Evolutionary conservation across 2,888 invertebrate species (phyloP), one percentile per base, ranked within the genome.

Genomic region (Stenurella melanura): DNA sequence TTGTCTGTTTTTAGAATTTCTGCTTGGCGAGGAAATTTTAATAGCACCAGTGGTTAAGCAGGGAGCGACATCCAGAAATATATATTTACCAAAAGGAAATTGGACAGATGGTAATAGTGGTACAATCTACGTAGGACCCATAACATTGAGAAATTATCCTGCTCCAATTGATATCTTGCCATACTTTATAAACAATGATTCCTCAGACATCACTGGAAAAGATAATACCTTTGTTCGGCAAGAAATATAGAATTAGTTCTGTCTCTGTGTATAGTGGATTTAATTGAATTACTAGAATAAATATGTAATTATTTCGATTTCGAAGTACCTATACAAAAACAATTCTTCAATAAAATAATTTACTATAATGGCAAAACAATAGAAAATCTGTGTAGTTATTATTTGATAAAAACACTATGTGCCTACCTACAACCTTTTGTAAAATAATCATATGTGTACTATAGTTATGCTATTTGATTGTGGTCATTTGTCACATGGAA

Each of bases 21-120:
- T 96, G 30, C 90, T 97, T 11, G 97, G 96, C 4, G 94, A 95
- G 81, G 90, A 91, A 68, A 92, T 96, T 57, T 89, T 97, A 73
- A 94, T 94, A 0, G 96, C 96, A 0, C 97, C 97, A 0, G 92
- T 97, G 0, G 84, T 96, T 11, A 89, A 90, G 54, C 90, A 94
- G 88, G 92, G 92, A 0, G 92, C 93, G 0, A 89, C 85, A 0
- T 86, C 89, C 0, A 92, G 96, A 6, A 92, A 95, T 87, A 91
- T 97, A 73, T 96, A 95, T 89, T 91, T 96, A 0, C 96, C 96
- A 0, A 88, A 83, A 3, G 97, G 96, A 1, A 89, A 86, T 0
- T 97, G 97, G 97, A 88, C 89, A 56, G 94, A 94, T 85, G 92
- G 91, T 69, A 93, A 92, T 9, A 88, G 90, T 80, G 70, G 89